Conservation (phyloP, 2,797 vertebrate species). For the Sebastes elongatus region DNA sequence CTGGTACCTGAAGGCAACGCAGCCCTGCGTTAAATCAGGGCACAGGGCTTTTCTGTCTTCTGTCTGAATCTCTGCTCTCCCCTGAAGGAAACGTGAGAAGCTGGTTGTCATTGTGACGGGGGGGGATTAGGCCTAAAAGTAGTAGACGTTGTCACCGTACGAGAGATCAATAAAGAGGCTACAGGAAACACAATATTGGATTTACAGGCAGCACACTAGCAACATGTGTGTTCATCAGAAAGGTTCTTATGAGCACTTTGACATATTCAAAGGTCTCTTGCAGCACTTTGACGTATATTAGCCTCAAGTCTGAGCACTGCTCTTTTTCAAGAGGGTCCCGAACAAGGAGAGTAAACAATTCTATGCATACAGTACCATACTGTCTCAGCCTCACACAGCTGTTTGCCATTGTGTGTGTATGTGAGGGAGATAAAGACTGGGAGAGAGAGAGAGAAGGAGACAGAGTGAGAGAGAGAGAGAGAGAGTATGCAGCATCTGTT, state of each 20-base stretch:
- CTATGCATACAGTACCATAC: neutral
- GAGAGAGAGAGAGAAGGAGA: slow-evolving; percentile 22
- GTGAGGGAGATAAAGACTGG: slow-evolving; percentile 42
- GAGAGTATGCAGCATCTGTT: slow-evolving; percentile 75
- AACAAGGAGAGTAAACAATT: neutral
- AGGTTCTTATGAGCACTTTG: neutral
- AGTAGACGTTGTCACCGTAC: neutral
- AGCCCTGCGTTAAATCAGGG: neutral
- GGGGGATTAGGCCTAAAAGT: neutral
- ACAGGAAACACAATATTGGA: neutral
- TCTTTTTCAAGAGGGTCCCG: neutral
- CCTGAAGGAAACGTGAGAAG: neutral
- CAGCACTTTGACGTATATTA: neutral
- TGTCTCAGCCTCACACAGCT: slow-evolving; percentile 59
- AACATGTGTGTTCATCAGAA: neutral
- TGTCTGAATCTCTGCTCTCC: neutral
- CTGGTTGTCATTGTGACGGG: neutral
- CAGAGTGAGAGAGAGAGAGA: slow-evolving; percentile 35
- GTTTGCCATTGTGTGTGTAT: slow-evolving; percentile 64
- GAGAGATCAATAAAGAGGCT: neutral
- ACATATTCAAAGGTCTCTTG: neutral
- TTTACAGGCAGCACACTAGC: neutral
- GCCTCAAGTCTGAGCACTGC: neutral
- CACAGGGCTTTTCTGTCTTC: neutral
- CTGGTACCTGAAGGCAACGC: neutral